Evolutionary conservation across 2,113 vertebrate genomes (phyloP).

Genomic region (Ceyx melanurus): DNA sequence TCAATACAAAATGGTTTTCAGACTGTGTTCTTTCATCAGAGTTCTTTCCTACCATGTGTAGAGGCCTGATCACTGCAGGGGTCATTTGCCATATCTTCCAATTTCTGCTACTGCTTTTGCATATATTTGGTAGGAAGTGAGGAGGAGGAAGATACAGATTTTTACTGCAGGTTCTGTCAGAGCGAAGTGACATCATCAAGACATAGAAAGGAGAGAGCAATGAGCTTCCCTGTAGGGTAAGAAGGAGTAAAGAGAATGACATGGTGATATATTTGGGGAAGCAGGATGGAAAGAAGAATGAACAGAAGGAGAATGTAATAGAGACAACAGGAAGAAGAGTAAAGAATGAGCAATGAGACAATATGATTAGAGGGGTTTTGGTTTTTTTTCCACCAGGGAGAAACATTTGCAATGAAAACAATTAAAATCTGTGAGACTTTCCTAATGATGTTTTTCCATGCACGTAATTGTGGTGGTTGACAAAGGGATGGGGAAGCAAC

Average conservation of each 20-base stretch:
- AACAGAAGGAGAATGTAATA: slow-evolving; percentile 63
- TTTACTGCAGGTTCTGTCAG: slow-evolving; percentile 3
- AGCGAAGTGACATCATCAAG: slow-evolving; percentile 38
- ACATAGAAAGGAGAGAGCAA: not conserved
- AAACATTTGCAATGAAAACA: slow-evolving; percentile 45
- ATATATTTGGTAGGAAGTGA: not conserved
- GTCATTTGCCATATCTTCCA: not conserved
- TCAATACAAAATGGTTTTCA: not conserved
- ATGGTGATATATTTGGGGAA: not conserved
- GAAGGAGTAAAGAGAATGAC: slow-evolving; percentile 34
- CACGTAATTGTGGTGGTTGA: not conserved
- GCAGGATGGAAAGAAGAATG: slow-evolving; percentile 38
- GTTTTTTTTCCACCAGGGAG: slow-evolving; percentile 24
- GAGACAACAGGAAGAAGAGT: slow-evolving; percentile 54
- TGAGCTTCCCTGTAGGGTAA: slow-evolving; percentile 33
- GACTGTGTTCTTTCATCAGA: not conserved
- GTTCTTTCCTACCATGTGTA: not conserved
- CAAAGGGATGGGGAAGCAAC: slow-evolving; percentile 8
- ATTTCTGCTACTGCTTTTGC: not conserved
- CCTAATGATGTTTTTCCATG: slow-evolving; percentile 47
- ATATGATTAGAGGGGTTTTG: not conserved
- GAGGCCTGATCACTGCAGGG: not conserved
- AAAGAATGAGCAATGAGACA: slow-evolving; percentile 58
- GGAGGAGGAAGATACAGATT: not conserved
- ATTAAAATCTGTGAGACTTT: slow-evolving; percentile 41